Percentiles rank a stretch among this genome's conserved stretches.
phyloP scores from a whole-genome alignment of 2,113 vertebrate genomes.

The Prinia subflava region DNA sequence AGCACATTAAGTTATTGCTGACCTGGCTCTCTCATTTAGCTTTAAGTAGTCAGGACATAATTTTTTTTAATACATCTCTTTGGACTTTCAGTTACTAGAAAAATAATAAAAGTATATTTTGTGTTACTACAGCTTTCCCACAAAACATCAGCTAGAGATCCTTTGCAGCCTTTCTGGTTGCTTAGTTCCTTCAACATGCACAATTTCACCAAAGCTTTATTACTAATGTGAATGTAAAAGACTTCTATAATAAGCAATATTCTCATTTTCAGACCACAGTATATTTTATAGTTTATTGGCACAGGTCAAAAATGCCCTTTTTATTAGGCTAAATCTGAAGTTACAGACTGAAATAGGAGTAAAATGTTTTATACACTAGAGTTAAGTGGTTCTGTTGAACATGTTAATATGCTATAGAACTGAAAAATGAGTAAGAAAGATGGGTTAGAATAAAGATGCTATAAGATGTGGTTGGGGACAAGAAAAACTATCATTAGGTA shows the following conservation, averaged over 20 bases:
- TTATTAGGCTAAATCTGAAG: slow-evolving; percentile 3
- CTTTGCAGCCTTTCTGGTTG: background rate
- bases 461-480: background rate
- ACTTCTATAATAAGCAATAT: background rate
- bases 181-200: background rate
- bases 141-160: background rate
- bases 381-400: background rate
- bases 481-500: background rate
- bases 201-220: background rate
- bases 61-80: background rate
- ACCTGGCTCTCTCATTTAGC: background rate
- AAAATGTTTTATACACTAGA: background rate
- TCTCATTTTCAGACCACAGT: background rate
- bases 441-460: background rate
- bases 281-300: background rate
- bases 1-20: background rate
- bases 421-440: background rate
- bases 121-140: background rate
- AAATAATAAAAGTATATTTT: background rate
- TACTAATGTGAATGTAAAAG: background rate
- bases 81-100: background rate
- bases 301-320: slow-evolving; percentile 6
- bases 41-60: background rate
- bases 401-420: background rate
- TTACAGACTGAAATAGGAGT: background rate